phyloP scores from a whole-genome alignment of 2,113 vertebrate genomes.

The Phyllopteryx taeniolatus region DNA sequence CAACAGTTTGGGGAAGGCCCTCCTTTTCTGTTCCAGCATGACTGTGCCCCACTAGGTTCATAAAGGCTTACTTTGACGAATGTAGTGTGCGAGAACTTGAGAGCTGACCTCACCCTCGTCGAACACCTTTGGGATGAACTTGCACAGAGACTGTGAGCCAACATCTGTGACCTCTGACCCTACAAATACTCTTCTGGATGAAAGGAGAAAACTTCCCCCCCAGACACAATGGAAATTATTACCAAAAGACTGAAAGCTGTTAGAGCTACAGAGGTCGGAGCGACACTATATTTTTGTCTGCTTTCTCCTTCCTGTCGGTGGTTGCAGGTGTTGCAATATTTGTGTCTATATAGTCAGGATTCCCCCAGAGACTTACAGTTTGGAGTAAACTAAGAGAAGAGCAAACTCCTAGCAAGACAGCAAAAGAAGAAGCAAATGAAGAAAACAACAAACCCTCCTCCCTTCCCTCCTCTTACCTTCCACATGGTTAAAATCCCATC shows the following conservation, averaged over 20 bases:
- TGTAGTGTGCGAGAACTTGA: not conserved
- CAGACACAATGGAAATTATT: not conserved
- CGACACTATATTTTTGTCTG: not conserved
- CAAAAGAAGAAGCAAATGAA: not conserved
- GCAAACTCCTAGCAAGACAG: constrained; percentile 22
- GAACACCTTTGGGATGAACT: not conserved
- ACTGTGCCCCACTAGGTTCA: not conserved
- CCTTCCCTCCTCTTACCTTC: constrained; percentile 71
- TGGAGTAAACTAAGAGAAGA: constrained; percentile 38
- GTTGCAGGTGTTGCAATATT: not conserved
- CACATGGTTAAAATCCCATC: constrained; percentile 74
- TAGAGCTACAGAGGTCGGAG: not conserved
- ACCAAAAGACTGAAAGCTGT: constrained; percentile 16
- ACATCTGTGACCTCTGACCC: constrained; percentile 2
- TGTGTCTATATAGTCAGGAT: constrained; percentile 18
- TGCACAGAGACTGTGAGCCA: not conserved
- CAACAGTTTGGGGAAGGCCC: not conserved
- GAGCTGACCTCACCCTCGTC: not conserved
- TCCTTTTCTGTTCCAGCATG: not conserved
- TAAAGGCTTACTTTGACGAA: not conserved
- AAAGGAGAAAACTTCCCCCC: not conserved
- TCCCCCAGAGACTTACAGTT: constrained; percentile 25
- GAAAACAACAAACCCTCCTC: constrained; percentile 11
- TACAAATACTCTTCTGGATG: not conserved
- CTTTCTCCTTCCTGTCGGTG: not conserved